phyloP scores from a whole-genome alignment of 2,797 vertebrate species.

The Rachycentron canadum region DNA sequence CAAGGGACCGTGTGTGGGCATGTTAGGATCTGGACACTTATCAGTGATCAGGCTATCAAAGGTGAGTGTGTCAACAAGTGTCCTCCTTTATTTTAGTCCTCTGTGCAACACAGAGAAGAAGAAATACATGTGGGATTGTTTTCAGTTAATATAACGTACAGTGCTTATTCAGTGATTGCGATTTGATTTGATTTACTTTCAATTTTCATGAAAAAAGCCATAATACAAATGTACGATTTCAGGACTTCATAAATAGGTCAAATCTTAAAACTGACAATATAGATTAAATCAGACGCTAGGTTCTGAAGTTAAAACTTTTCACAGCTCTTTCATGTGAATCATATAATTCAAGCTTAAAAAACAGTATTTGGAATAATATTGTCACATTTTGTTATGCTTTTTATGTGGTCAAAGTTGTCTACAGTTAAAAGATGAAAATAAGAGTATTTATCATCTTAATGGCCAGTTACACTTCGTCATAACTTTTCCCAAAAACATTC shows the following conservation, averaged over 20 bases:
- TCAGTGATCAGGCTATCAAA: constrained; percentile 51
- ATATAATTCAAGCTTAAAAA: constrained; percentile 2
- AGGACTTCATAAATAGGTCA: constrained; percentile 5
- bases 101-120: constrained; percentile 16
- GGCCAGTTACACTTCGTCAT: neutral
- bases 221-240: neutral
- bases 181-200: neutral
- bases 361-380: constrained; percentile 11
- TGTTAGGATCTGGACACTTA: constrained; percentile 61
- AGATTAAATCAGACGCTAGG: neutral
- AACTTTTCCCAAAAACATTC: constrained; percentile 18
- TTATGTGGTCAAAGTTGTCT: constrained; percentile 6
- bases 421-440: constrained; percentile 2
- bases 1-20: constrained; percentile 45
- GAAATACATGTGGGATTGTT: constrained; percentile 9
- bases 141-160: neutral
- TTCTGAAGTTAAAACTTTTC: constrained; percentile 2
- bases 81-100: constrained; percentile 44
- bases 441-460: constrained; percentile 17
- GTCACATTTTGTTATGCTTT: constrained; percentile 13
- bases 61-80: constrained; percentile 61
- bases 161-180: neutral
- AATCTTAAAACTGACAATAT: neutral
- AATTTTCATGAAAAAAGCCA: neutral
- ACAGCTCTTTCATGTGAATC: neutral